phyloP scores from a whole-genome alignment of 2,888 invertebrate species.

The Mesorhabditis belari region DNA sequence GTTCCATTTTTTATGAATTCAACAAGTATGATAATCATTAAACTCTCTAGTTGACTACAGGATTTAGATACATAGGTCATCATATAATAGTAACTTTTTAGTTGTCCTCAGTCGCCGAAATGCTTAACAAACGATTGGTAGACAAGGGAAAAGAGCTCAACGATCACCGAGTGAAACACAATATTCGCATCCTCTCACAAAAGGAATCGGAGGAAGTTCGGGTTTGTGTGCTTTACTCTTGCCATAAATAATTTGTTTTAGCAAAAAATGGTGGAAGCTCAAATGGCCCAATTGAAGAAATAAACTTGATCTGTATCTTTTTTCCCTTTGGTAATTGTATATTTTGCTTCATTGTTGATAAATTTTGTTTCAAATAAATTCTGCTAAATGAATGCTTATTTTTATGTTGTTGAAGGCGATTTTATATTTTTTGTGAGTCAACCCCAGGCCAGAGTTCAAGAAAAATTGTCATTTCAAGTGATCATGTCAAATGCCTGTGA shows the following conservation, averaged over 20 bases:
- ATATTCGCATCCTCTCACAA: conserved; percentile 38
- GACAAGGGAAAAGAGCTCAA: conserved; percentile 43
- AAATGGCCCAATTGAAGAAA: neutral
- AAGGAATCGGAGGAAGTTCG: conserved; percentile 33
- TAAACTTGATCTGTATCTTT: neutral
- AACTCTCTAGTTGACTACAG: neutral
- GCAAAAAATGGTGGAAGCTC: neutral
- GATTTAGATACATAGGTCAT: neutral
- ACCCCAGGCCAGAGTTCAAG: no score
- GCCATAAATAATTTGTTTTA: neutral
- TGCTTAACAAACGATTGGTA: conserved; percentile 32
- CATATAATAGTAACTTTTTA: conserved; percentile 5
- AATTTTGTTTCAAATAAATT: conserved; percentile 1
- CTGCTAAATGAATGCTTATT: neutral
- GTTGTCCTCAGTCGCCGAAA: conserved; percentile 20
- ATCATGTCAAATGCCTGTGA: no score
- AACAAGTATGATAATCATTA: neutral
- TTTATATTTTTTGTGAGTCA: no score
- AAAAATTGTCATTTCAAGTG: no score
- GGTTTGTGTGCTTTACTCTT: no score
- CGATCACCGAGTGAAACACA: conserved; percentile 35
- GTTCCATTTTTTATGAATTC: conserved; percentile 1
- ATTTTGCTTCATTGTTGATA: neutral
- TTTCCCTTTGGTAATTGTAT: neutral
- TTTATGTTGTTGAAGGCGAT: neutral